Conservation (phyloP, 1,140 invertebrate species). For the Pogonomyrmex barbatus region DNA sequence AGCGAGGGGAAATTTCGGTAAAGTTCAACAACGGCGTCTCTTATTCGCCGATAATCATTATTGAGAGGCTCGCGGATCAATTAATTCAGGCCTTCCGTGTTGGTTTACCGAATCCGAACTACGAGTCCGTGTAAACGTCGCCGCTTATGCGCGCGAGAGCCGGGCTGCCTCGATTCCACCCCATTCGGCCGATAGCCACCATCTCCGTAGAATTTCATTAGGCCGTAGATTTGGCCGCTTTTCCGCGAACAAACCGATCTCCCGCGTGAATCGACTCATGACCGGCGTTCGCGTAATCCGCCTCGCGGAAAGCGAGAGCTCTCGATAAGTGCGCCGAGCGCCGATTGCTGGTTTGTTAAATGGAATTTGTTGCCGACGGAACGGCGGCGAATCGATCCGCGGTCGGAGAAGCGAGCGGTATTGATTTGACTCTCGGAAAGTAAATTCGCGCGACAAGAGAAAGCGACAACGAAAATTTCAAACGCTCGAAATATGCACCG, state of each 20-base stretch:
- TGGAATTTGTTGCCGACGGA: background rate
- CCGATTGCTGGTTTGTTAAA: background rate
- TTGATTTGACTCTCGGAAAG: background rate
- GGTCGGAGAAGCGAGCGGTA: no score
- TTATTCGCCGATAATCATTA: slow-evolving; percentile 57
- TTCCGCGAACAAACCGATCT: slow-evolving; percentile 33
- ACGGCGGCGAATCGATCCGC: background rate
- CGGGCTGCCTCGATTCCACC: slow-evolving; percentile 5
- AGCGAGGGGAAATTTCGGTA: slow-evolving; percentile 8
- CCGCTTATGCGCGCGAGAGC: slow-evolving; percentile 24
- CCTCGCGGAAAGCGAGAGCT: no score
- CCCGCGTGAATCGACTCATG: slow-evolving; percentile 59
- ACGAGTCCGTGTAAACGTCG: slow-evolving; percentile 41
- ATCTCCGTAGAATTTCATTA: slow-evolving; percentile 69
- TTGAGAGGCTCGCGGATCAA: slow-evolving; percentile 41
- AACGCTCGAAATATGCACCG: slow-evolving; percentile 24
- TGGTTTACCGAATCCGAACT: slow-evolving; percentile 56
- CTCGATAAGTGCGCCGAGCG: background rate
- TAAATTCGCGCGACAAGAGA: background rate
- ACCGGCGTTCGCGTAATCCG: background rate
- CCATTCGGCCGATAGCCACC: slow-evolving; percentile 57
- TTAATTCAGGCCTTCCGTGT: slow-evolving; percentile 49
- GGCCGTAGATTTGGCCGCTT: slow-evolving; percentile 13
- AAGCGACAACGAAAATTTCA: background rate
- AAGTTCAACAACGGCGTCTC: background rate